Base-by-base conservation (phyloP, 2,888 invertebrate genomes). In the Eristalinus sepulchralis region DNA sequence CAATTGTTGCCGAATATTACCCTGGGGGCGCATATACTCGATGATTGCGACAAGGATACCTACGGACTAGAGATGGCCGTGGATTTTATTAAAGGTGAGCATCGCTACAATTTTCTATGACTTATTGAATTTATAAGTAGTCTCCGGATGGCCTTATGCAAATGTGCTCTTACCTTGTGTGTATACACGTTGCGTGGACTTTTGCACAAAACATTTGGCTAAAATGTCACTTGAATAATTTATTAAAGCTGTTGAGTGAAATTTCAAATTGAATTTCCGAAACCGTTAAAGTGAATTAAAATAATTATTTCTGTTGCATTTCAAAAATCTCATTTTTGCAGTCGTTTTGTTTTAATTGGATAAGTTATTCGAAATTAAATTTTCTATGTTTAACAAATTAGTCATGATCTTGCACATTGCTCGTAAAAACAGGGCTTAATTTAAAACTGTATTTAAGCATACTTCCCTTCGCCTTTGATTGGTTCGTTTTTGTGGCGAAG, bases 21-120 rank as follows among this genome's bases (percentile, higher is more conserved):
- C 5, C 93, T 98, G 11, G 98, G 98, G 53, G 97, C 97, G 10
- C 96, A 98, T 91, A 95, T 98, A 71, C 94, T 98, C 88, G 98
- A 98, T 91, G 98, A 98, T 92, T 98, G 98, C 92, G 98, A 98
- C 93, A 97, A 97, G 93, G 98, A 98, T 91, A 98, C 98, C 0
- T 98, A 98, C 90, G 98, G 98, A 0, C 93, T 98, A 88, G 98
- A 98, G 92, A 98, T 98, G 96, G 97, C 98, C 17, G 97, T 98
- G 17, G 98, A 98, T 93, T 98, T 98, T 92, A 98, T 98, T 88
- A 97, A 98, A 96, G 98, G 98, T 98, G 93, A 94, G 95, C 92
- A 0, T 20, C 13, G 1, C 5, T 47, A 17, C 47, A 17, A 0
- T 47, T 47, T 47, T 5, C 17, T 47, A 47, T n/a, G 39, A 39